Base-by-base conservation (phyloP, 1,140 invertebrate species). In the Eurytemora carolleeae region DNA sequence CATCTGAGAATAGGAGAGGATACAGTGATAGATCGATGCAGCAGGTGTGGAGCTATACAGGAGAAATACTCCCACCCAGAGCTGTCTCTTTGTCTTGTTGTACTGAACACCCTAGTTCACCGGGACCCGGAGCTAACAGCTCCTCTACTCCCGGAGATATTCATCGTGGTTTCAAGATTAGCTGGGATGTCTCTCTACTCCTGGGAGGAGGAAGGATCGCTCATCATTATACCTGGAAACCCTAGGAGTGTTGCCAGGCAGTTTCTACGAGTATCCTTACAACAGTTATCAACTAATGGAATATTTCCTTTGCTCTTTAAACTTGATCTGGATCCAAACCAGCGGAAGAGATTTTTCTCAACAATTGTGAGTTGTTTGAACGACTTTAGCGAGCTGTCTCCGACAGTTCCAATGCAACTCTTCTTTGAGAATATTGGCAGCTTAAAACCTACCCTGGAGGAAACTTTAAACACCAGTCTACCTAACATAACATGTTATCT, bases 61-160 rank as follows among this genome's bases (percentile, higher is more conserved):
- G 93, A 99, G 75, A 84, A 91, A 69, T 98, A 97, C 71, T 90
- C 86, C 65, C 93, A 98, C 72, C 93, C 98, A 71, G 94, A 97
- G 70, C 77, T 98, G 31, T 91, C 90, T 0, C 76, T 97, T 22
- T 89, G 91, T 69, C 87, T 98, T 64, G 87, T 96, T 23, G 85
- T 87, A 60, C 73, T 98, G 55, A 87, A 87, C 21, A 97, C 94
- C 1, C 97, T 93, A 72, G 87, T 98, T 63, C 91, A 98, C 71
- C 77, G 93, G 53, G 92, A 98, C 71, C 91, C 95, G 3, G 81
- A 82, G 3, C 75, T 97, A 67, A 92, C 94, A 19, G 93, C 94
- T 1, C 85, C 89, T 0, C 75, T 95, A 59, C 72, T 99, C 58
- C 89, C 93, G 1, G 86, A 94, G 67, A 91, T 97, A 64, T 74